Conservation (phyloP, 2,888 invertebrate genomes). For the Erannis defoliaria region DNA sequence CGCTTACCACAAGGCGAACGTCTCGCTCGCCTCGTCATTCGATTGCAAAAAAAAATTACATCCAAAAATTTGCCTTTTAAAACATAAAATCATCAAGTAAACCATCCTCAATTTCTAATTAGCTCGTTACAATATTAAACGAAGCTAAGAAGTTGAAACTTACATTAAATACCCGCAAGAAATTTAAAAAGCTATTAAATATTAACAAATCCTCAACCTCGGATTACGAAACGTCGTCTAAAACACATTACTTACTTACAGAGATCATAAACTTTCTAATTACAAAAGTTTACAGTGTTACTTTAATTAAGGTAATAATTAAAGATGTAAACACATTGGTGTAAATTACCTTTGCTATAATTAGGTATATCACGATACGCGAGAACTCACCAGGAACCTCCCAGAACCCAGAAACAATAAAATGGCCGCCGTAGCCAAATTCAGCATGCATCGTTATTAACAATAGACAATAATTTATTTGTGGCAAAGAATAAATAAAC, state of each 20-base stretch:
- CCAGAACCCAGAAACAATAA: too few species aligned
- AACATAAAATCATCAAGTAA: constrained; percentile 1
- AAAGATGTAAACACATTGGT: constrained; percentile 16
- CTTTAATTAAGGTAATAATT: constrained; percentile 36
- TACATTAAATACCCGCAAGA: constrained; percentile 13
- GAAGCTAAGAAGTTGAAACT: constrained; percentile 4
- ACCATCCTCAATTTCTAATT: constrained; percentile 3
- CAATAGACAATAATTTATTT: too few species aligned
- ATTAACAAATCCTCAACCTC: constrained; percentile 34
- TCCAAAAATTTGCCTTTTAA: not conserved
- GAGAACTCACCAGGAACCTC: too few species aligned
- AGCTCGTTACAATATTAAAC: constrained; percentile 2
- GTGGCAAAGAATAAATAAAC: too few species aligned
- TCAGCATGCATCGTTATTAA: too few species aligned
- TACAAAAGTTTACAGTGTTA: constrained; percentile 37
- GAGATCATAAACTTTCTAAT: constrained; percentile 43
- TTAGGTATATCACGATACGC: too few species aligned
- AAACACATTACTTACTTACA: constrained; percentile 40
- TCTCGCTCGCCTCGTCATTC: too few species aligned
- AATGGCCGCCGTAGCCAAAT: too few species aligned
- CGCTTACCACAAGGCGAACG: too few species aligned
- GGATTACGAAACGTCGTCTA: constrained; percentile 26
- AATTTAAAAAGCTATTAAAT: constrained; percentile 34
- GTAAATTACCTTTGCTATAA: not conserved
- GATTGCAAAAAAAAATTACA: not conserved